Conservation (phyloP, 2,797 vertebrate species). For the Salmo trutta region DNA sequence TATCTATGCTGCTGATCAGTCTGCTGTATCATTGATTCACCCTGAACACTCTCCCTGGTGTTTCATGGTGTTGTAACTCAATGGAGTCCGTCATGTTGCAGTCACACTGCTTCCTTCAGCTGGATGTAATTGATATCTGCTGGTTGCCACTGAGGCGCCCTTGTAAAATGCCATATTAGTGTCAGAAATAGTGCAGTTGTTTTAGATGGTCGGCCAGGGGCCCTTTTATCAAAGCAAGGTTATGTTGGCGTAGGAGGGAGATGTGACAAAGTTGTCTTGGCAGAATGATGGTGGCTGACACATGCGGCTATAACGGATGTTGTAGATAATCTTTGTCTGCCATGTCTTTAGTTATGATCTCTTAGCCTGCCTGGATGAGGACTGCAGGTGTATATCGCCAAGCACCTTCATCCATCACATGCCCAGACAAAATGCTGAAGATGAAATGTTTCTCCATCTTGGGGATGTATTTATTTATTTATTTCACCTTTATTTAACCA, state of each 20-base stretch:
- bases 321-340: conserved; percentile 65
- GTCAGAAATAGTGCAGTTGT: conserved; percentile 50
- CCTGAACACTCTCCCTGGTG: not conserved
- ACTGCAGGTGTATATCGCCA: conserved; percentile 59
- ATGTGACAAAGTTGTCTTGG: conserved; percentile 72
- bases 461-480: conserved; percentile 21
- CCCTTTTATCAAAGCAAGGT: conserved; percentile 69
- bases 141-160: conserved; percentile 26
- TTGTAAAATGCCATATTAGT: conserved; percentile 36
- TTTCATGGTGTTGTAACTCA: not conserved
- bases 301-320: conserved; percentile 60
- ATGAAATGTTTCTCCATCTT: conserved; percentile 66
- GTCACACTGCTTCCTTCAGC: not conserved
- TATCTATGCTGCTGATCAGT: conserved; percentile 17
- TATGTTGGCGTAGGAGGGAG: conserved; percentile 62
- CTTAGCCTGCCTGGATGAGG: conserved; percentile 54
- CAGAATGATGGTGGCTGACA: conserved; percentile 73
- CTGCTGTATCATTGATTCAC: not conserved
- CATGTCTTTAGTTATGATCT: conserved; percentile 70
- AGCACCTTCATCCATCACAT: conserved; percentile 70
- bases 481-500: too few relatives aligned
- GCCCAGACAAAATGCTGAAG: conserved; percentile 62
- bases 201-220: conserved; percentile 59
- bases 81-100: not conserved
- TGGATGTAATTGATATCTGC: conserved; percentile 8